These are phyloP conservation scores for Agrotis puta DNA, from an alignment of 2,888 invertebrate species.

Conservation along the genomic window DNA sequence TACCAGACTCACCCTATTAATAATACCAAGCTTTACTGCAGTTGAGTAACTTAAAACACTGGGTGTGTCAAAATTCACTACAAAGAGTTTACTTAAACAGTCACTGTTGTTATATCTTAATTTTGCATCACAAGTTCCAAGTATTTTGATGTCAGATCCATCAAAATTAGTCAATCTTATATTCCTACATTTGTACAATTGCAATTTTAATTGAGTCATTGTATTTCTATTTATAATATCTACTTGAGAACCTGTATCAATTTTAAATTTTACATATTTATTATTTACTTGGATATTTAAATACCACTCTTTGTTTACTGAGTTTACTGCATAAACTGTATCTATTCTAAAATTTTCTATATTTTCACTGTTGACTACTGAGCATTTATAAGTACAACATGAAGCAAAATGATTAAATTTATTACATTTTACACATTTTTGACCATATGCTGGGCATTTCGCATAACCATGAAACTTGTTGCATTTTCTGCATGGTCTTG, in stretches of 20 bases:
- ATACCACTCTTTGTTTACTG: not conserved
- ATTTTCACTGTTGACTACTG: conserved; percentile 1
- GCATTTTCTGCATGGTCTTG: not conserved
- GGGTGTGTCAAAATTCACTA: not conserved
- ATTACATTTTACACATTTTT: conserved; percentile 1
- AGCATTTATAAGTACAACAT: not conserved
- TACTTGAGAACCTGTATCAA: not conserved
- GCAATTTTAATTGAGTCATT: not conserved
- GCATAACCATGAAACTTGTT: conserved; percentile 4
- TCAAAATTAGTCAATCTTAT: conserved; percentile 4
- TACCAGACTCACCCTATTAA: not conserved
- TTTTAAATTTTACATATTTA: not conserved
- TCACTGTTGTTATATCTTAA: not conserved
- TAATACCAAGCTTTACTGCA: not conserved
- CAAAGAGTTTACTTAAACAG: not conserved
- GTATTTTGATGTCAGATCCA: not conserved
- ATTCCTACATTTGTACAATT: not conserved
- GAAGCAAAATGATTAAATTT: conserved; percentile 3
- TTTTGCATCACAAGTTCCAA: not conserved
- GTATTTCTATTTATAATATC: conserved; percentile 3
- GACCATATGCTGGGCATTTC: not conserved
- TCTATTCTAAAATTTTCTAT: conserved; percentile 1
- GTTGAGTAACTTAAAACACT: not conserved
- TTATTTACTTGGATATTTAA: conserved; percentile 1
- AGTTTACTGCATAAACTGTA: not conserved